A percentile compares a stretch with the other conserved stretches of the same genome.
Evolutionary conservation across 2,113 vertebrate species (phyloP).

Genomic region (Notothenia rossii): DNA sequence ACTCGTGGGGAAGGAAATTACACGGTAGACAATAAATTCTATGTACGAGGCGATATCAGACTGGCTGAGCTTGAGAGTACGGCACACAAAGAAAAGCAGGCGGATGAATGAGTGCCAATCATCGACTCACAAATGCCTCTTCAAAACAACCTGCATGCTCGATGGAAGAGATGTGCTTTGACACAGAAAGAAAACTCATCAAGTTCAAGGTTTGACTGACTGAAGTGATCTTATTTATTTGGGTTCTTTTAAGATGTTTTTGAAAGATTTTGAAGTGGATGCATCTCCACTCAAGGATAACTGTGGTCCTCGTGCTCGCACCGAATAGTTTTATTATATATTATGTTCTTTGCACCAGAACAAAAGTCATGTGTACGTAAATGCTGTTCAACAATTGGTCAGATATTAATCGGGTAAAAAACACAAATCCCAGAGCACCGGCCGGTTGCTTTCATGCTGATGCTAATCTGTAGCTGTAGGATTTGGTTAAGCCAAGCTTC

Average conservation of each 20-base stretch:
- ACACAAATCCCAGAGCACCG: too few relatives aligned
- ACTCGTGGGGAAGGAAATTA: slow-evolving; percentile 69
- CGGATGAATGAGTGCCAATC: not conserved
- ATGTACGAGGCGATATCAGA: slow-evolving; percentile 40
- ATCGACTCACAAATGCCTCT: slow-evolving; percentile 7
- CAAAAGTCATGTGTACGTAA: too few relatives aligned
- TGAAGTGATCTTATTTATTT: not conserved
- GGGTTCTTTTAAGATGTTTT: not conserved
- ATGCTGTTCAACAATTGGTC: too few relatives aligned
- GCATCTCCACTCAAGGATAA: not conserved
- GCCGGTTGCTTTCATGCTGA: too few relatives aligned
- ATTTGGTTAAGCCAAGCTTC: too few relatives aligned
- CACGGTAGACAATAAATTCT: slow-evolving; percentile 64
- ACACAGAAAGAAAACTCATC: not conserved
- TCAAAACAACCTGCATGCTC: slow-evolving; percentile 13
- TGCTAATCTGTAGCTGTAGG: too few relatives aligned
- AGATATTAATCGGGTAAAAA: too few relatives aligned
- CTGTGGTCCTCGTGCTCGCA: too few relatives aligned
- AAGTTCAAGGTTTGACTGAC: slow-evolving; percentile 16
- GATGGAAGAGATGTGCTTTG: slow-evolving; percentile 15
- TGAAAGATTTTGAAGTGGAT: not conserved
- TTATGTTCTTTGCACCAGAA: too few relatives aligned
- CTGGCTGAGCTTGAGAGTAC: slow-evolving; percentile 33
- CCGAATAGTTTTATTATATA: too few relatives aligned
- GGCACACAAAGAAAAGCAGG: slow-evolving; percentile 5